A percentile compares a stretch with the other conserved stretches of the same genome.
Conservation (phyloP, 2,113 vertebrate species). For the Etheostoma spectabile region DNA sequence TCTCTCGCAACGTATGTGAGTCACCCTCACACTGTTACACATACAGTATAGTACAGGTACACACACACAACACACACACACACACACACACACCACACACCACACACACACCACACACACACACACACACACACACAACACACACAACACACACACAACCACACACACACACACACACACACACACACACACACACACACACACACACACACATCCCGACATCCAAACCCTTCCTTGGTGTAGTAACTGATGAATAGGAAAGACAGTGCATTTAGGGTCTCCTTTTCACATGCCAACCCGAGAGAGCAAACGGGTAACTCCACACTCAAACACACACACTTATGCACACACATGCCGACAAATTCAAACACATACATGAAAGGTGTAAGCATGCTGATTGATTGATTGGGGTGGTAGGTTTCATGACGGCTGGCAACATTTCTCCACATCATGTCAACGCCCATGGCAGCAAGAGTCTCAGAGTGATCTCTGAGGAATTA, state of each 20-base stretch:
- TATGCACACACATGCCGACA: constrained; percentile 15
- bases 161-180: constrained; percentile 3
- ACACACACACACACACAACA: constrained; percentile 38
- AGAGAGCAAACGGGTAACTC: constrained; percentile 40
- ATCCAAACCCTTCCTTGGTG: constrained; percentile 62
- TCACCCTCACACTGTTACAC: constrained; percentile 32
- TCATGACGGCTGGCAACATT: constrained; percentile 76
- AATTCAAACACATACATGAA: constrained; percentile 13
- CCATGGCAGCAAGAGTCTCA: constrained; percentile 55
- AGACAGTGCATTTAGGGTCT: constrained; percentile 70
- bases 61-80: constrained; percentile 6
- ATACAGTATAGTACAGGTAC: background rate
- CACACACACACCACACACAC: no score
- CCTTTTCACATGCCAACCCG: constrained; percentile 31
- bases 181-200: constrained; percentile 1
- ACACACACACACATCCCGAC: constrained; percentile 61
- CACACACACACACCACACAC: background rate
- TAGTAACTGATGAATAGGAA: constrained; percentile 76
- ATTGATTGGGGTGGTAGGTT: constrained; percentile 74
- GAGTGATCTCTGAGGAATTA: constrained; percentile 72
- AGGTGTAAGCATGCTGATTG: constrained; percentile 64
- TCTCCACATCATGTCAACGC: constrained; percentile 72
- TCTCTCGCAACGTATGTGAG: constrained; percentile 27
- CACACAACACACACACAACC: constrained; percentile 1
- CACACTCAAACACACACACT: constrained; percentile 8